Conservation (phyloP, 2,888 invertebrate species). For the Rhagonycha fulva region DNA sequence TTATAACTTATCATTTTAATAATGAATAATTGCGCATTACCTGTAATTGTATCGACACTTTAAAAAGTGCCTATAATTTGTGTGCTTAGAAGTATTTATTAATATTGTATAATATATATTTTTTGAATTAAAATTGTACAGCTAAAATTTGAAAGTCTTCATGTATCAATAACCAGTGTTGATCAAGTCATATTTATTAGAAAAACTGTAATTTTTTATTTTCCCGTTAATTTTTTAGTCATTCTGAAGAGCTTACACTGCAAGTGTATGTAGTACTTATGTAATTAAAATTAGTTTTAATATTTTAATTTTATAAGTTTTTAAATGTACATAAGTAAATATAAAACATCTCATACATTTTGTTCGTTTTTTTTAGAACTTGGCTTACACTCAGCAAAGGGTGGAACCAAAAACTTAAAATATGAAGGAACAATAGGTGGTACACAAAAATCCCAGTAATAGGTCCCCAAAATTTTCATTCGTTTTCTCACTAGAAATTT, state of each 20-base stretch:
- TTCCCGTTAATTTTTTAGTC: neutral
- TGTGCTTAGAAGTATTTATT: constrained; percentile 18
- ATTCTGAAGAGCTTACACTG: neutral
- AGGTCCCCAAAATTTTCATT: too few species aligned
- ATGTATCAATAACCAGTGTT: neutral
- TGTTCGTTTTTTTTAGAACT: neutral
- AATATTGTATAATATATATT: constrained; percentile 1
- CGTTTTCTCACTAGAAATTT: too few species aligned
- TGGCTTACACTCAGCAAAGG: neutral
- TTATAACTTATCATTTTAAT: neutral
- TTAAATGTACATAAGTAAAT: constrained; percentile 14
- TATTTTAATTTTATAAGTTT: constrained; percentile 15
- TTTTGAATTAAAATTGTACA: neutral
- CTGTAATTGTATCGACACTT: constrained; percentile 10
- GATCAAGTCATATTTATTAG: neutral
- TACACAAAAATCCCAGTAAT: too few species aligned
- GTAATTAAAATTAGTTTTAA: constrained; percentile 4
- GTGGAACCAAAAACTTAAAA: neutral
- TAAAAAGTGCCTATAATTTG: constrained; percentile 18
- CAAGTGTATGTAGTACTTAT: neutral
- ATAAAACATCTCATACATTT: constrained; percentile 4
- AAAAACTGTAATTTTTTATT: neutral
- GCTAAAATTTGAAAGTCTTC: neutral
- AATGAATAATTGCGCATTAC: neutral
- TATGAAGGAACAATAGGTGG: too few species aligned